phyloP scores from a whole-genome alignment of 2,888 invertebrate species.

The Gastrophysa polygoni region DNA sequence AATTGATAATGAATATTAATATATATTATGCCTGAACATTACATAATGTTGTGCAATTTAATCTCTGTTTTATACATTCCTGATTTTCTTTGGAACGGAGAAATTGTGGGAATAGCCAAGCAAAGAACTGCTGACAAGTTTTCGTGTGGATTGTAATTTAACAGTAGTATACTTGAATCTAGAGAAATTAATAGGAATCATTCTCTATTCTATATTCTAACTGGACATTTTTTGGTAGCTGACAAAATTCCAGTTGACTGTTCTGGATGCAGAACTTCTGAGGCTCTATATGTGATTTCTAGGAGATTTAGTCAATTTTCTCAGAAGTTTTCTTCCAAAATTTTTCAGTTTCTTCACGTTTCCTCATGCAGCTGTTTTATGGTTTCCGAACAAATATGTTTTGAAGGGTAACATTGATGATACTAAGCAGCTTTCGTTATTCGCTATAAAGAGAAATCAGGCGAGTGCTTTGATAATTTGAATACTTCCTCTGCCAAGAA shows the following conservation, averaged over 20 bases:
- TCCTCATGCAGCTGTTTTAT: too few relatives aligned
- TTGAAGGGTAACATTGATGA: too few relatives aligned
- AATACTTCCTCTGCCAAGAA: too few relatives aligned
- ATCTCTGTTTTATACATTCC: slow-evolving; percentile 14
- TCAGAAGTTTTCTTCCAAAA: too few relatives aligned
- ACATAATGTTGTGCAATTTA: slow-evolving; percentile 20
- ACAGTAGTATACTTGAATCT: neutral
- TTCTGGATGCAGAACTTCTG: neutral
- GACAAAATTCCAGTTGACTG: neutral
- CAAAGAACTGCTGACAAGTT: neutral
- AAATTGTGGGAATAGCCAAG: neutral
- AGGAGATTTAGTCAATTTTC: too few relatives aligned
- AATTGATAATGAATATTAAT: slow-evolving; percentile 33
- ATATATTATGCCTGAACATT: slow-evolving; percentile 33
- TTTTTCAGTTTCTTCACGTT: too few relatives aligned
- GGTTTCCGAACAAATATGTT: too few relatives aligned
- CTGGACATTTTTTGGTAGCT: neutral
- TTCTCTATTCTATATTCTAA: neutral
- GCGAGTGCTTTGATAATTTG: too few relatives aligned
- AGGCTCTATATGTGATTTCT: neutral
- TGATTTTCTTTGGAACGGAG: slow-evolving; percentile 2
- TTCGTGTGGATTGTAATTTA: neutral
- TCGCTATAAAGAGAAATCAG: too few relatives aligned
- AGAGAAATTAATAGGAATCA: neutral
- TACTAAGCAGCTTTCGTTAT: too few relatives aligned